A percentile compares a stretch with the other conserved stretches of the same genome.
phyloP scores from a whole-genome alignment of 2,888 invertebrate species.

The Mythimna loreyi region DNA sequence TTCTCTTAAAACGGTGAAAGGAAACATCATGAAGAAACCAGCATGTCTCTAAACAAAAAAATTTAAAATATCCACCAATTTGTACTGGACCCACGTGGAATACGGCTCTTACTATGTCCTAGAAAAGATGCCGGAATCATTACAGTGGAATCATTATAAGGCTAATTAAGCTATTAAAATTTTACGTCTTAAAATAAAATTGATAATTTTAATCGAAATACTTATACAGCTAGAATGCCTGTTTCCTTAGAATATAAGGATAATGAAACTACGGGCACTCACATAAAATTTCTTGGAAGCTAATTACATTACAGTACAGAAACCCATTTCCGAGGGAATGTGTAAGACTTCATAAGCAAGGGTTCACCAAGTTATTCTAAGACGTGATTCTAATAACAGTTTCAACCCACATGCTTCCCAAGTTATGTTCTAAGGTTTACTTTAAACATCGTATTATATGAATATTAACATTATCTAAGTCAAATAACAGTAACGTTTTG shows the following conservation, averaged over 20 bases:
- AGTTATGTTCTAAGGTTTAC: slow-evolving; percentile 23
- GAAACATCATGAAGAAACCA: no score
- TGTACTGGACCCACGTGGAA: no score
- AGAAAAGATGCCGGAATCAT: no score
- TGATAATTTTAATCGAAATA: not conserved
- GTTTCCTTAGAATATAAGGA: not conserved
- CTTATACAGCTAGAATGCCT: not conserved
- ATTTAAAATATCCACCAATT: no score
- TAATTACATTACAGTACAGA: slow-evolving; percentile 58
- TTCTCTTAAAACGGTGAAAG: no score
- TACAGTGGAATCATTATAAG: no score
- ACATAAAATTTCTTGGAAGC: slow-evolving; percentile 35
- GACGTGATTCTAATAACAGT: slow-evolving; percentile 46
- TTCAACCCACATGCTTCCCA: slow-evolving; percentile 7
- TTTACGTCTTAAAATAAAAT: not conserved
- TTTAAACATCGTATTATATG: slow-evolving; percentile 13
- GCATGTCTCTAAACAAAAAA: no score
- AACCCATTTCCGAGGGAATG: slow-evolving; percentile 46
- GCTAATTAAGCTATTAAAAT: not conserved
- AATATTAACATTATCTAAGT: slow-evolving; percentile 7
- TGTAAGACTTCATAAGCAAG: slow-evolving; percentile 59
- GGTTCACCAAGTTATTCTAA: slow-evolving; percentile 48
- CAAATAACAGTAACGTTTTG: slow-evolving; percentile 1
- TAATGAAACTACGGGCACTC: slow-evolving; percentile 24
- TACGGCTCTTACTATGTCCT: no score